Base-by-base conservation (phyloP, 1,140 invertebrate species). In the Drosophila lacteicornis region DNA sequence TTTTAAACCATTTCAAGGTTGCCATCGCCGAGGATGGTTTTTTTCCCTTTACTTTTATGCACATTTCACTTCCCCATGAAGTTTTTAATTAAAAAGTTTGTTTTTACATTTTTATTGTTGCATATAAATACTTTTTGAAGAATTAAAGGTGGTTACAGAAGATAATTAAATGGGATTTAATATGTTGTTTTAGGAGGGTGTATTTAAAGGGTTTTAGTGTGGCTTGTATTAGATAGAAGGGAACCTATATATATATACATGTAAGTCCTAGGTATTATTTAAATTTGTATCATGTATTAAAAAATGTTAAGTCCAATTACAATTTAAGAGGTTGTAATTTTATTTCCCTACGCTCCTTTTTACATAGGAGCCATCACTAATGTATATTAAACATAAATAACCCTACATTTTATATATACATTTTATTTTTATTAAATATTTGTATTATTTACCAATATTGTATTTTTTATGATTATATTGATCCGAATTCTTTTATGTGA, bases 1-100 rank as follows among this genome's bases (percentile, higher is more conserved):
- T 60, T 78, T 78, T 61, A 56, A 61, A 40, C 15, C 63, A 33
- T 57, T 57, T 78, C 75, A 78, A 78, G 75, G 75, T 61, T 69
- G 63, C 25, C 47, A 13, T 27, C 15, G 53, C 12, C n/a, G 68
- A 71, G 36, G 68, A 71, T 71, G 43, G n/a, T 50, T 51, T 46
- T 46, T 55, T 19, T 33, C 19, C 7, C 30, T 46, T 19, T 27
- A 25, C 3, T 30, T 75, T 67, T 67, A 66, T 59, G 25, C 38
- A 40, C 47, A 66, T 67, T 66, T 67, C 47, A 59, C 42, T 67
- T 76, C 73, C 73, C 67, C 53, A 60, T 67, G 46, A 66, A 59
- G 47, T 36, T 78, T 78, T 69, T 78, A 78, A 78, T 78, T 78
- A 78, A 78, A 30, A 9, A 5, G 17, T 11, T 53, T 38, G 61